Evolutionary conservation across 2,888 invertebrate species (phyloP).

Genomic region (Scaptomyza reducta): DNA sequence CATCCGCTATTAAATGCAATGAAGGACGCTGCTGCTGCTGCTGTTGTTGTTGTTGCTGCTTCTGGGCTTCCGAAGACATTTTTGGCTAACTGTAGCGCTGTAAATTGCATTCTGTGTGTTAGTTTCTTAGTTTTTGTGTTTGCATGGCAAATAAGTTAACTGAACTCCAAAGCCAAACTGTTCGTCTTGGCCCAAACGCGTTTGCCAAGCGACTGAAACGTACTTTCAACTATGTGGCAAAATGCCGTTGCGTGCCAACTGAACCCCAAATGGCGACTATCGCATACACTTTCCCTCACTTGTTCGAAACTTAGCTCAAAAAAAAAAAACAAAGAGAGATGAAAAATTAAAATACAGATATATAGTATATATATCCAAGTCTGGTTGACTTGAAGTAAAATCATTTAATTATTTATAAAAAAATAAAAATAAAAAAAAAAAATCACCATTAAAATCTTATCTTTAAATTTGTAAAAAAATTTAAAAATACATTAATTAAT

Average conservation of each 20-base stretch:
- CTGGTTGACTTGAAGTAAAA: too few relatives aligned
- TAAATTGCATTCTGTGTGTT: conserved; percentile 61
- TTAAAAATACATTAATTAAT: too few relatives aligned
- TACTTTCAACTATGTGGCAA: conserved; percentile 7
- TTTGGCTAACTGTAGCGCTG: conserved; percentile 54
- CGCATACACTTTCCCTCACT: neutral
- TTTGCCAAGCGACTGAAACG: conserved; percentile 52
- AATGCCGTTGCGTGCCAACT: neutral
- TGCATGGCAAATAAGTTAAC: conserved; percentile 15
- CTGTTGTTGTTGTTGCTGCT: conserved; percentile 29
- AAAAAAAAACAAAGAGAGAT: too few relatives aligned
- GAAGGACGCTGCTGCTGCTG: conserved; percentile 35
- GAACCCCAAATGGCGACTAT: neutral
- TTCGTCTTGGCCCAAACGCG: conserved; percentile 60
- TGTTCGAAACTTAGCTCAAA: too few relatives aligned
- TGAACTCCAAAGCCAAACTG: conserved; percentile 21
- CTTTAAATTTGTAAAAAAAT: too few relatives aligned
- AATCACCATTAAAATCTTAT: too few relatives aligned
- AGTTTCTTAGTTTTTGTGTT: neutral
- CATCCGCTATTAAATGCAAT: conserved; percentile 39
- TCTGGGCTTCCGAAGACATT: conserved; percentile 51
- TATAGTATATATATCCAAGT: too few relatives aligned
- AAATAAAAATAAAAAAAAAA: too few relatives aligned
- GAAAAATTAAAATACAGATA: too few relatives aligned
- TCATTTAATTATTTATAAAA: too few relatives aligned